phyloP scores from a whole-genome alignment of 35 echinoderm and acorn worm genomes.

The Diadema setosum region DNA sequence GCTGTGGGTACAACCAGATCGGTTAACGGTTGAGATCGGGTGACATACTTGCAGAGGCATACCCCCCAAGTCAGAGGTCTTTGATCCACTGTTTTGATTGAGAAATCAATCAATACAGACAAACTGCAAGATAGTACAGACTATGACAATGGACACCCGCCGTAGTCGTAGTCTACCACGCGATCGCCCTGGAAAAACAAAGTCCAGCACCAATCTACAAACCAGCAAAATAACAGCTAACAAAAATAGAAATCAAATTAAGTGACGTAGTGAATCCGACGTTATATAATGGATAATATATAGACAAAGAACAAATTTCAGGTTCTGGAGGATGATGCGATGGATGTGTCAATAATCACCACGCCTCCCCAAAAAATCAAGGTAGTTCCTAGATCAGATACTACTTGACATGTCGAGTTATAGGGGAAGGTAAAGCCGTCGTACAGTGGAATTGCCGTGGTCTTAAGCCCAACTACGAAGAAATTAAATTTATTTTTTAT shows the following conservation, averaged over 20 bases:
- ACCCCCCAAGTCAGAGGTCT: no score
- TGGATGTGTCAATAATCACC: background rate
- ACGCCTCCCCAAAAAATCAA: background rate
- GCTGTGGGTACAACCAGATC: no score
- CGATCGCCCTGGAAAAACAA: background rate
- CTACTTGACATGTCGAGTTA: background rate
- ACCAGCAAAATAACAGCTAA: background rate
- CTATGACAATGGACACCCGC: background rate
- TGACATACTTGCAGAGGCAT: no score
- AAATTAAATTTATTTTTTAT: background rate
- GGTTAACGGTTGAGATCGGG: no score
- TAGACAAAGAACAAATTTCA: background rate
- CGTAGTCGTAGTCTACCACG: background rate
- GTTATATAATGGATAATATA: background rate
- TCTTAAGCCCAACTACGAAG: background rate
- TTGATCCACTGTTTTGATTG: background rate
- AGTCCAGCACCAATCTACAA: background rate
- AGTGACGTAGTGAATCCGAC: background rate
- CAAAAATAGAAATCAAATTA: background rate
- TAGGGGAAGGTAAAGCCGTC: background rate
- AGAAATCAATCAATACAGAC: background rate
- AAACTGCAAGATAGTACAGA: background rate
- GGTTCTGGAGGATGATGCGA: background rate
- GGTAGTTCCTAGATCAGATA: background rate
- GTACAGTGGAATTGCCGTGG: background rate